These are phyloP conservation scores for Salvelinus alpinus DNA, from an alignment of 2,113 vertebrate genomes.

Conservation along the genomic window DNA sequence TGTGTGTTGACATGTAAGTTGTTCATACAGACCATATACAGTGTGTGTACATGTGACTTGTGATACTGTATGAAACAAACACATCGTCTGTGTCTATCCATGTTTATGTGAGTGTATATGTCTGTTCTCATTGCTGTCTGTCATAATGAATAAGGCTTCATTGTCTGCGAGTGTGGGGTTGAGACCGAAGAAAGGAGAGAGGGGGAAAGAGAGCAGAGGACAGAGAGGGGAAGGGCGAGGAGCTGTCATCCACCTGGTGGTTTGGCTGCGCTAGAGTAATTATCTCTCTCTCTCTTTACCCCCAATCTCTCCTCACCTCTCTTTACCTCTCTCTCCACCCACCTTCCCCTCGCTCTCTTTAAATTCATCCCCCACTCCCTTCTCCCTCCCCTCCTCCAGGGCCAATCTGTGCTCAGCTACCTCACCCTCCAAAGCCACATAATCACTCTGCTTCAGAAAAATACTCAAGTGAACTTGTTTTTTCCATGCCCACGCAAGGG, in stretches of 20 bases:
- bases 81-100: background rate
- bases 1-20: conserved; percentile 8
- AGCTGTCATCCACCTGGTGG: conserved; percentile 54
- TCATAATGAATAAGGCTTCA: conserved; percentile 40
- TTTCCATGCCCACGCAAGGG: conserved; percentile 26
- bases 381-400: conserved; percentile 37
- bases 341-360: conserved; percentile 16
- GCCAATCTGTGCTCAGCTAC: conserved; percentile 46
- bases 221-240: conserved; percentile 32
- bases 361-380: background rate
- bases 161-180: conserved; percentile 42
- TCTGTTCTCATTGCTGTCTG: background rate
- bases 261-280: conserved; percentile 37
- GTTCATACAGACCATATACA: background rate
- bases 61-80: background rate
- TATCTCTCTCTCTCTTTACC: conserved; percentile 27
- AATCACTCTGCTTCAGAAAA: conserved; percentile 53
- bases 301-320: conserved; percentile 34
- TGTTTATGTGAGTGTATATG: background rate
- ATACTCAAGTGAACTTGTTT: conserved; percentile 10
- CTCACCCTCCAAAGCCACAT: conserved; percentile 50
- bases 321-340: conserved; percentile 34
- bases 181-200: conserved; percentile 10
- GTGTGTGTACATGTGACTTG: background rate
- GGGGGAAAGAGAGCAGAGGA: too few relatives aligned